A percentile compares a stretch with the other conserved stretches of the same genome.
Conservation (phyloP, 2,888 invertebrate species). For the Syrista parreyssii region DNA sequence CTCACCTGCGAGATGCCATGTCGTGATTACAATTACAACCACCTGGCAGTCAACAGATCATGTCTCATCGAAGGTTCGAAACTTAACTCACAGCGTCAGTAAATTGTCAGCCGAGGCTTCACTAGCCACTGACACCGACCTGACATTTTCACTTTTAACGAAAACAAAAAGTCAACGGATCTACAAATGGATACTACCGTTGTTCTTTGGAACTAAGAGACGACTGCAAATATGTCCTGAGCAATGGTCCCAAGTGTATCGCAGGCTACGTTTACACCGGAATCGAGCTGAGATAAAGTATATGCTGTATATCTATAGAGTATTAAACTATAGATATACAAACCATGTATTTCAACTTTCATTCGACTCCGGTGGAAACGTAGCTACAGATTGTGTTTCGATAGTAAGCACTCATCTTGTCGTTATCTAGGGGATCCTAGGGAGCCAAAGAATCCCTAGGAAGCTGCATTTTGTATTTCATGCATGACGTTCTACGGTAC, state of each 20-base stretch:
- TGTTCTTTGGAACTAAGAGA: background rate
- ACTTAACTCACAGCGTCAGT: conserved; percentile 8
- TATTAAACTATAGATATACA: no score
- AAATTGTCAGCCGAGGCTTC: conserved; percentile 3
- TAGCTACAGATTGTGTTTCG: no score
- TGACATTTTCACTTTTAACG: conserved; percentile 23
- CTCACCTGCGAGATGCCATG: conserved; percentile 66
- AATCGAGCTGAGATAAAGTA: background rate
- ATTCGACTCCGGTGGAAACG: no score
- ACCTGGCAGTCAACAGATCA: conserved; percentile 52
- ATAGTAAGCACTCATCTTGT: no score
- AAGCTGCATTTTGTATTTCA: no score
- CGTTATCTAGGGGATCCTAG: no score
- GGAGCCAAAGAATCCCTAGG: no score
- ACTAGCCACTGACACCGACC: conserved; percentile 16
- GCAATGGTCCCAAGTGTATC: background rate
- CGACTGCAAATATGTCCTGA: background rate
- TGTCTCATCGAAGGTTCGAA: conserved; percentile 31
- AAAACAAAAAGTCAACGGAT: conserved; percentile 19
- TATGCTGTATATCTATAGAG: background rate
- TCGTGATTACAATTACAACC: conserved; percentile 52
- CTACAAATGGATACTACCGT: background rate
- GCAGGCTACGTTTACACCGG: background rate
- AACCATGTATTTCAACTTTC: no score
- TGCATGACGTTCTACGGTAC: no score